These are phyloP conservation scores for Pararge aegeria DNA, from an alignment of 1,140 invertebrate genomes.

Conservation along the genomic window DNA sequence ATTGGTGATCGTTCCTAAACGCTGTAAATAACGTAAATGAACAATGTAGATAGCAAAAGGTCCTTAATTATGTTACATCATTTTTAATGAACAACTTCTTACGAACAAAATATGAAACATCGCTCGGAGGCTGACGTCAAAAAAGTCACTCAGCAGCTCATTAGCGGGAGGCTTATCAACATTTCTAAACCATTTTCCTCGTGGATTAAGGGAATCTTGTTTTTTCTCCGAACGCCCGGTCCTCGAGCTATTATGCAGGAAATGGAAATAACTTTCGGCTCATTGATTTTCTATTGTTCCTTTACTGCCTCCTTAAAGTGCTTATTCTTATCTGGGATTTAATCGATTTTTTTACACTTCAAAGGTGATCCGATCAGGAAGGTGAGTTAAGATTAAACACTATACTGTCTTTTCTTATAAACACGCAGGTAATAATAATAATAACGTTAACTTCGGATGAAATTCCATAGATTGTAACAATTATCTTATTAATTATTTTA, in stretches of 20 bases:
- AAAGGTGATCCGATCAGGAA: too few species aligned
- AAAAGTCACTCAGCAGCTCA: conserved; percentile 23
- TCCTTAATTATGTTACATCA: neutral
- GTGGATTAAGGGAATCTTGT: conserved; percentile 33
- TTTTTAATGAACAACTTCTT: neutral
- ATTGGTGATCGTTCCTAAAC: too few species aligned
- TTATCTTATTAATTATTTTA: too few species aligned
- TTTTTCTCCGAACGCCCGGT: conserved; percentile 30
- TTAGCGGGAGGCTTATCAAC: conserved; percentile 26
- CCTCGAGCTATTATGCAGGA: conserved; percentile 36
- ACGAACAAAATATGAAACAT: conserved; percentile 9
- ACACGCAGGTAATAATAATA: too few species aligned
- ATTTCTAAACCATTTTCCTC: conserved; percentile 35
- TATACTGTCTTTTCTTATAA: too few species aligned
- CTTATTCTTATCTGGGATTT: conserved; percentile 9
- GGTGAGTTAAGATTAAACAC: too few species aligned
- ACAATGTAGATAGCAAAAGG: too few species aligned
- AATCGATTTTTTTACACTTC: conserved; percentile 17
- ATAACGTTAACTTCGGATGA: too few species aligned
- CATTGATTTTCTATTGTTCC: conserved; percentile 62
- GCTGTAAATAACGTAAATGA: too few species aligned
- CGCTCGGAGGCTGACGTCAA: neutral
- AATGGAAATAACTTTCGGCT: conserved; percentile 50
- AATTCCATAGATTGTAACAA: too few species aligned
- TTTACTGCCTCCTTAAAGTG: conserved; percentile 25